These are phyloP conservation scores for Salvelinus fontinalis DNA, from an alignment of 2,113 vertebrate species.

Conservation along the genomic window DNA sequence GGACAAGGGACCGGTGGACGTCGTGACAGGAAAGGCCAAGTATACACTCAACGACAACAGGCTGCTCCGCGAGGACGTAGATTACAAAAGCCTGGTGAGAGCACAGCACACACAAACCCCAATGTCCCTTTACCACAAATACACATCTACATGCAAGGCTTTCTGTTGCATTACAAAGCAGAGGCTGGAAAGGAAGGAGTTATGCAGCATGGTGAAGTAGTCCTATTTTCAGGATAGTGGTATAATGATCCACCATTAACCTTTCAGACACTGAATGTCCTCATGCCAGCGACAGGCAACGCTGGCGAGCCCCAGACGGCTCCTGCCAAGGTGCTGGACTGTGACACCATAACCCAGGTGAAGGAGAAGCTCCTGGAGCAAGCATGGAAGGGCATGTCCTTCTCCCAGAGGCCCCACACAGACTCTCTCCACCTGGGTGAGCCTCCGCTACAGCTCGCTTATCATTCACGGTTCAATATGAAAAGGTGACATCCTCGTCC, in stretches of 20 bases:
- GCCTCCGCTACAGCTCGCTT: background rate
- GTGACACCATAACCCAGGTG: conserved; percentile 96
- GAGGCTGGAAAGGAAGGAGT: background rate
- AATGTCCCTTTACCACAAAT: background rate
- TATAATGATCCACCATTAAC: background rate
- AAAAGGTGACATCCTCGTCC: background rate
- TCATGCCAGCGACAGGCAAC: conserved; percentile 68
- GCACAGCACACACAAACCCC: background rate
- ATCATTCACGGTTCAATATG: background rate
- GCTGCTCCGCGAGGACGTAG: conserved; percentile 91
- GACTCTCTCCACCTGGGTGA: conserved; percentile 90
- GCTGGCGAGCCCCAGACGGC: conserved; percentile 76
- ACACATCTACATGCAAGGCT: background rate
- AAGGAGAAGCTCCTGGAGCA: conserved; percentile 99
- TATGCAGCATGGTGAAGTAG: background rate
- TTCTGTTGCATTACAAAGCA: background rate
- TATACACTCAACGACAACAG: conserved; percentile 97
- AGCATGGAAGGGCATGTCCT: conserved; percentile 87
- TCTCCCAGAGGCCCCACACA: conserved; percentile 85
- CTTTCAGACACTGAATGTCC: conserved; percentile 85
- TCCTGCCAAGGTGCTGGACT: conserved; percentile 90
- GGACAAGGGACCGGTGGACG: conserved; percentile 95
- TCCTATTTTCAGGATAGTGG: background rate
- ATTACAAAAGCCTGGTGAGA: conserved; percentile 91
- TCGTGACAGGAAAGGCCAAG: conserved; percentile 95